phyloP scores from a whole-genome alignment of 2,888 invertebrate species.

The Atherix ibis region DNA sequence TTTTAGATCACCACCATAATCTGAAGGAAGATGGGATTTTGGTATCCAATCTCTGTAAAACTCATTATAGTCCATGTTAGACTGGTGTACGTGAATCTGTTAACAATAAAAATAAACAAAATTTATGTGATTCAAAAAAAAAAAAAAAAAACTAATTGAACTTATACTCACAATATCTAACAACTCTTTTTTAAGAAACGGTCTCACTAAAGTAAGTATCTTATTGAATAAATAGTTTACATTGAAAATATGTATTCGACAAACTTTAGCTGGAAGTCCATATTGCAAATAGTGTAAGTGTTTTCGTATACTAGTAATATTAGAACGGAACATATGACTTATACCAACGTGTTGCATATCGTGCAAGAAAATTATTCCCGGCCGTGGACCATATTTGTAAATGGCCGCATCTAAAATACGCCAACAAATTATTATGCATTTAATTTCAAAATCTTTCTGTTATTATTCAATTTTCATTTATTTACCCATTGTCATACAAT shows the following conservation, averaged over 20 bases:
- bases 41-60: conserved; percentile 41
- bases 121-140: not conserved
- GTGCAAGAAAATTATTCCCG: conserved; percentile 46
- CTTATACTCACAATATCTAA: conserved; percentile 33
- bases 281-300: conserved; percentile 51
- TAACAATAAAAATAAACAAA: not conserved
- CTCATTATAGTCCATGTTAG: conserved; percentile 37
- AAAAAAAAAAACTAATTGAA: not conserved
- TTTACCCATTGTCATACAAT: conserved; percentile 41
- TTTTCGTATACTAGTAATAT: conserved; percentile 39
- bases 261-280: conserved; percentile 45
- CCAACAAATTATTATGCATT: not conserved
- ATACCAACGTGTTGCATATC: conserved; percentile 47
- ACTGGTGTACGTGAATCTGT: conserved; percentile 44
- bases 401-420: conserved; percentile 37
- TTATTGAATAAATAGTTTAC: conserved; percentile 39
- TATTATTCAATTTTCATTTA: not conserved
- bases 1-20: conserved; percentile 42
- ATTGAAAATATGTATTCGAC: conserved; percentile 48
- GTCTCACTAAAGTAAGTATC: conserved; percentile 37
- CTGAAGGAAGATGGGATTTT: conserved; percentile 39
- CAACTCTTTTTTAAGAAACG: conserved; percentile 42
- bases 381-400: conserved; percentile 40
- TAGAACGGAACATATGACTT: conserved; percentile 40
- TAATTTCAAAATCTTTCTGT: not conserved